Evolutionary conservation across 2,113 vertebrate species (phyloP).

Genomic region (Rissa tridactyla): DNA sequence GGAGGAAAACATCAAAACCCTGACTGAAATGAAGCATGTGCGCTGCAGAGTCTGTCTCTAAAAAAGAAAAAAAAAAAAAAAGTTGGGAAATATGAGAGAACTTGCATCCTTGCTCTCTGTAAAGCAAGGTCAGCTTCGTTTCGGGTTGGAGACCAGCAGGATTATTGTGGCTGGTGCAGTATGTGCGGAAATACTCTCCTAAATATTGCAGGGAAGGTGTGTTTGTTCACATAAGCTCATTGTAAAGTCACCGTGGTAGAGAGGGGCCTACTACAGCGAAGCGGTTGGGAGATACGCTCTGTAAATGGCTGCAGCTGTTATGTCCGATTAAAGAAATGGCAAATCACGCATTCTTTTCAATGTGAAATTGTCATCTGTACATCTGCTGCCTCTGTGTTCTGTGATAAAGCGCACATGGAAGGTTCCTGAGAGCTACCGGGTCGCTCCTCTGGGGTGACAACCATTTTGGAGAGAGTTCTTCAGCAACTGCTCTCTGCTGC

Average conservation of each 20-base stretch:
- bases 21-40: not conserved
- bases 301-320: not conserved
- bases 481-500: not conserved
- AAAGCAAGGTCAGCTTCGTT: not conserved
- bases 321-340: not conserved
- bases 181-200: not conserved
- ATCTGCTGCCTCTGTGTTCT: not conserved
- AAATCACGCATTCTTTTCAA: not conserved
- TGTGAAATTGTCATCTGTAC: not conserved
- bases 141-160: not conserved
- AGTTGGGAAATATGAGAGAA: not conserved
- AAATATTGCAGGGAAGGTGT: not conserved
- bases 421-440: not conserved
- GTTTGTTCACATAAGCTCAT: not conserved
- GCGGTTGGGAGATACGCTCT: not conserved
- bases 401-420: accelerated
- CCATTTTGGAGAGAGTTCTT: not conserved
- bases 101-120: not conserved
- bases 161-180: not conserved
- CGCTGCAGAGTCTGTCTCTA: not conserved
- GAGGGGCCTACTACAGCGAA: not conserved
- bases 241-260: not conserved
- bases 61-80: not conserved
- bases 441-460: not conserved
- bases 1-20: not conserved